Base-by-base conservation (phyloP, 2,797 vertebrate species). In the Euthynnus affinis region DNA sequence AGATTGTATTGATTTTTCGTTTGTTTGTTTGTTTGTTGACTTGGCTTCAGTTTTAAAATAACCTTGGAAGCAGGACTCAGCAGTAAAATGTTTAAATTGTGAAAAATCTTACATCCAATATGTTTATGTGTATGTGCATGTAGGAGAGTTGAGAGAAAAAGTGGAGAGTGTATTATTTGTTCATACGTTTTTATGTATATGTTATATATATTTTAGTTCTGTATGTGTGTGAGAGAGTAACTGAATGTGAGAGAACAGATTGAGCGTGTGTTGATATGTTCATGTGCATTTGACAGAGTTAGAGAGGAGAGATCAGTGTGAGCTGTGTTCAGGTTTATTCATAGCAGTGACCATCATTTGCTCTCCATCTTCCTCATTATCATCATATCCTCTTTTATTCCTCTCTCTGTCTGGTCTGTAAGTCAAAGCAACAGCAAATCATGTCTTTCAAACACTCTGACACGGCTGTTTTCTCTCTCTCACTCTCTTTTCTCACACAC, bases 311-410 rank as follows among this genome's bases (percentile, higher is more conserved):
- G 57, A 82, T 83, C 44, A 44, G 89, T 85, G 89, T 92, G 87
- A 82, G 78, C 67, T 61, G 71, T 61, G 71, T 82, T 93, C 91
- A 94, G 94, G 91, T 93, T 89, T 94, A 94, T 93, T 94, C 94
- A 93, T 93, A 90, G 89, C 81, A 15, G 70, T 59, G 71, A 58
- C 76, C 78, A 69, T 80, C 77, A 66, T 84, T 83, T 86, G 83
- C 86, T 89, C 64, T 78, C 25, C 27, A 6, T 76, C 42, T 46
- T 52, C 53, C n/a, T 56, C 42, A 42, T 71, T 34, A 55, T 32
- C 66, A 71, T 70, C 23, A 46, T 9, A 34, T 77, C 46, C 67
- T n/a, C 48, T 74, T 78, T 75, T 48, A 64, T 73, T 77, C 80
- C 51, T 27, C 71, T 63, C 68, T 63, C 13, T 55, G 8, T 15